Base-by-base conservation (phyloP, 1,140 invertebrate species). In the Drosophila navojoa region DNA sequence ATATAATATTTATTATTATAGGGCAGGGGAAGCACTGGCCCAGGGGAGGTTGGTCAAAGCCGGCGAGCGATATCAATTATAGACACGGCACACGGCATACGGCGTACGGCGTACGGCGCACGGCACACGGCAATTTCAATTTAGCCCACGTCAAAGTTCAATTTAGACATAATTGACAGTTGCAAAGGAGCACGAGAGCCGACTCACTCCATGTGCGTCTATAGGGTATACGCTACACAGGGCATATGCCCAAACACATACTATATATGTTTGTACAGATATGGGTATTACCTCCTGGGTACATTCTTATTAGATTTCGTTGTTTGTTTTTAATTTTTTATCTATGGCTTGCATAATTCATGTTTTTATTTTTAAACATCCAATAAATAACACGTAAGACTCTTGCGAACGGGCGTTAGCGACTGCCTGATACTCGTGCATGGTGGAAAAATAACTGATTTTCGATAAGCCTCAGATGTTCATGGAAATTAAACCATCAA, bases 81-180 rank as follows among this genome's bases (percentile, higher is more conserved):
- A 47, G 42, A 50, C 70, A 72, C 69, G 42, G 54, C 69, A 59
- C 35, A 57, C 58, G 62, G 35, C 40, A 29, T 53, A 71, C 68
- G 38, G 53, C 60, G 44, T 22, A 47, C 47, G 63, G 40, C 49
- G 19, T 22, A 22, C 19, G 19, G 35, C 49, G 32, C 69, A 71
- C 68, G 38, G 53, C 68, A 52, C 32, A 47, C 47, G 63, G 40
- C 49, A 69, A 52, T 61, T 68, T 57, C 32, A 69, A 73, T 61
- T 69, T 73, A 16, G 5, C 19, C 32, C 64, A 61, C 78, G 78
- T 87, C 81, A 85, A 87, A 85, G 81, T 85, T 85, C 82, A 85
- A 87, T 85, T 86, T 85, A 60, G 78, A 68, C 74, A 85, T 86
- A 81, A 85, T 84, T 84, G 78, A 84, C 85, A 73, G 74, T 73